Evolutionary conservation across 2,113 vertebrate genomes (phyloP).

Genomic region (Bufo bufo): DNA sequence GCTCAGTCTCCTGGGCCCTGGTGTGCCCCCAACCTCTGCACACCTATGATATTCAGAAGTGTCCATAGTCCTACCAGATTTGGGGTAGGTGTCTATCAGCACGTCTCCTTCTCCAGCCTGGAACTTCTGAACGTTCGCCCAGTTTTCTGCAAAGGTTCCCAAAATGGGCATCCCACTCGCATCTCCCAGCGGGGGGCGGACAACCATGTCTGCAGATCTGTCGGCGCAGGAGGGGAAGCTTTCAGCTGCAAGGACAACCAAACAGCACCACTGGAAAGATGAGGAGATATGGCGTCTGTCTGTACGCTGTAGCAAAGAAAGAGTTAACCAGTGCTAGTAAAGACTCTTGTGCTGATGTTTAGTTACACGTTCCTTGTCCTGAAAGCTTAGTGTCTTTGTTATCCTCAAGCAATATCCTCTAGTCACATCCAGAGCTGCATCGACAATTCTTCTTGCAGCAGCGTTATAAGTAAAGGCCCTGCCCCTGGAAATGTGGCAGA

Average conservation of each 20-base stretch:
- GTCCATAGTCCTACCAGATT: slow-evolving; percentile 62
- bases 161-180: slow-evolving; percentile 63
- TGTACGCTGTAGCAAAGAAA: neutral
- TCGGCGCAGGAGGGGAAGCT: neutral
- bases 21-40: too few species aligned
- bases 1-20: too few species aligned
- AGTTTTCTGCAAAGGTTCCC: slow-evolving; percentile 61
- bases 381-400: neutral
- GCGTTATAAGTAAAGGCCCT: neutral
- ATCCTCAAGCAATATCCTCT: neutral
- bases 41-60: too few species aligned
- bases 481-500: too few species aligned
- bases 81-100: slow-evolving; percentile 65
- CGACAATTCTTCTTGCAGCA: neutral
- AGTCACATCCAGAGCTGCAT: neutral
- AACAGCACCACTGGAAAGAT: neutral
- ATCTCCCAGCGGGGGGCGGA: neutral
- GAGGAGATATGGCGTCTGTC: neutral
- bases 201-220: slow-evolving; percentile 44
- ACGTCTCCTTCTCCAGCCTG: slow-evolving; percentile 59
- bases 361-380: neutral
- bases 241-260: neutral
- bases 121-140: slow-evolving; percentile 57
- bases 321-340: neutral
- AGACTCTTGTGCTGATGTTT: neutral